Conservation (phyloP, 2,797 vertebrate genomes). For the Okamejei kenojei region DNA sequence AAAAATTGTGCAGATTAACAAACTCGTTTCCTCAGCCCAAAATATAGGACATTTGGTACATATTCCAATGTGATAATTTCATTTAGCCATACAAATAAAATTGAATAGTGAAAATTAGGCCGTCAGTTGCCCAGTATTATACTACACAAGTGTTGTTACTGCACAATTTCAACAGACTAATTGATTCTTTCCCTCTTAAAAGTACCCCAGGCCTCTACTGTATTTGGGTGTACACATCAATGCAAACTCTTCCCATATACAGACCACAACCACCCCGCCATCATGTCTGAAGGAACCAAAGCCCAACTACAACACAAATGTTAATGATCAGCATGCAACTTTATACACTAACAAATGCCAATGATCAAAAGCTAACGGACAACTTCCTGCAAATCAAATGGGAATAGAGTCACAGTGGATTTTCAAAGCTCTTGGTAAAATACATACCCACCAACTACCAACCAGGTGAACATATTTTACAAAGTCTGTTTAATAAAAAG, state of each 20-base stretch:
- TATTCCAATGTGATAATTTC: background rate
- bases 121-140: background rate
- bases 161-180: background rate
- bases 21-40: background rate
- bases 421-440: background rate
- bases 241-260: background rate
- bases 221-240: background rate
- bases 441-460: background rate
- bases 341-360: background rate
- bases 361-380: background rate
- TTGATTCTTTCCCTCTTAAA: too few relatives aligned
- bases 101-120: background rate
- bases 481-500: background rate
- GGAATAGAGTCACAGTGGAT: background rate
- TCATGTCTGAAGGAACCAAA: background rate
- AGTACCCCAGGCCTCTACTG: background rate
- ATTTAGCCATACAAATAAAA: background rate
- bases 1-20: background rate
- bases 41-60: background rate
- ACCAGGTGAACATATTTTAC: background rate
- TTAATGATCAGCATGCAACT: background rate
- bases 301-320: background rate
- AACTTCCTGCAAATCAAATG: background rate
- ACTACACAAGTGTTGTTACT: background rate
- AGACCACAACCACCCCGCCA: background rate